These are phyloP conservation scores for Paralvinella palmiformis DNA, from an alignment of 1,140 invertebrate species.

Conservation along the genomic window DNA sequence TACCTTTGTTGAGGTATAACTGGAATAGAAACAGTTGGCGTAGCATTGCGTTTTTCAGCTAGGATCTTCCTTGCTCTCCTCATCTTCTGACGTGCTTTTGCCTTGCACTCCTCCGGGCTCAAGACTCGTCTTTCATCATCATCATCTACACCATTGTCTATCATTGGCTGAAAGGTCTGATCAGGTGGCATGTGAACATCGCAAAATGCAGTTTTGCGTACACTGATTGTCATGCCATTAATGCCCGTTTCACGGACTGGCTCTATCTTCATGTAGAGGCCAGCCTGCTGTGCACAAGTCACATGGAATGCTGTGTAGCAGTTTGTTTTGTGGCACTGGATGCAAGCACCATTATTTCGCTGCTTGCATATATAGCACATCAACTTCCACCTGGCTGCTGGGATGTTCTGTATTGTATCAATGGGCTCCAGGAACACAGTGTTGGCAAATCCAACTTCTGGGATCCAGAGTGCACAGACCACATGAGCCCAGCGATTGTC, in stretches of 20 bases:
- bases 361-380: conserved; percentile 96
- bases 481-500: conserved; percentile 95
- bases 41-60: conserved; percentile 78
- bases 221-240: conserved; percentile 20
- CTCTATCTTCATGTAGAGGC: conserved; percentile 92
- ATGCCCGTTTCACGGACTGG: conserved; percentile 49
- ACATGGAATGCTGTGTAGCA: conserved; percentile 79
- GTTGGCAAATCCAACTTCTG: conserved; percentile 96
- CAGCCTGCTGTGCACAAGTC: conserved; percentile 95
- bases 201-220: conserved; percentile 70
- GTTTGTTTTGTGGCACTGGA: conserved; percentile 95
- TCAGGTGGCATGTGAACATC: conserved; percentile 79
- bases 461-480: conserved; percentile 97
- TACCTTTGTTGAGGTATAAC: conserved; percentile 80
- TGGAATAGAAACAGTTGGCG: conserved; percentile 87
- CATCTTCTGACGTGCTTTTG: conserved; percentile 62
- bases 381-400: conserved; percentile 77
- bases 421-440: conserved; percentile 87
- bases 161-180: conserved; percentile 26
- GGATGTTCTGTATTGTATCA: conserved; percentile 91
- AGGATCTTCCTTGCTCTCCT: conserved; percentile 70
- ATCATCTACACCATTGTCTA: conserved; percentile 13
- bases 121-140: conserved; percentile 1
- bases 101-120: conserved; percentile 34
- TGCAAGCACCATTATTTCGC: conserved; percentile 87